phyloP scores from a whole-genome alignment of 1,140 invertebrate species.

The Drosophila melanica region DNA sequence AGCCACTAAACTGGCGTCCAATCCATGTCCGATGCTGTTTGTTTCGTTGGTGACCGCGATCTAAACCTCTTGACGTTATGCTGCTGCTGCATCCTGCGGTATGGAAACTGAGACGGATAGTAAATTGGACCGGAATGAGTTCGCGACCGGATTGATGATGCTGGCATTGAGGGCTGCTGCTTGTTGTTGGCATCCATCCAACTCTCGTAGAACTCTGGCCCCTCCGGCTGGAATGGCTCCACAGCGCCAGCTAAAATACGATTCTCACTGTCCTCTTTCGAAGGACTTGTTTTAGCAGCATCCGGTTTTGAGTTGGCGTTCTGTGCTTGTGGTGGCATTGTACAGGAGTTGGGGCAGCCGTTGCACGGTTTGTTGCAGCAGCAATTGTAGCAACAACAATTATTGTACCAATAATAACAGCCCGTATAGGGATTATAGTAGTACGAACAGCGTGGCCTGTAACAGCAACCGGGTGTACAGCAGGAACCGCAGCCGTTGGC shows the following conservation, averaged over 20 bases:
- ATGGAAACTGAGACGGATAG: slow-evolving; percentile 6
- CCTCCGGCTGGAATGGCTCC: not conserved
- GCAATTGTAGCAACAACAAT: slow-evolving; percentile 16
- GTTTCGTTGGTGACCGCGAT: not conserved
- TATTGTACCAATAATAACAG: slow-evolving; percentile 35
- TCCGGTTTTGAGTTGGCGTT: not conserved
- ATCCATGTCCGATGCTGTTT: slow-evolving; percentile 10
- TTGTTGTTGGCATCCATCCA: slow-evolving; percentile 6
- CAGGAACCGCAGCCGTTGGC: not conserved
- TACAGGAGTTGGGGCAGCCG: not conserved
- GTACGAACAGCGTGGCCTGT: slow-evolving; percentile 17
- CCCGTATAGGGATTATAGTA: slow-evolving; percentile 50
- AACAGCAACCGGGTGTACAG: slow-evolving; percentile 11
- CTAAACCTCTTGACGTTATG: not conserved
- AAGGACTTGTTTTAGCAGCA: not conserved
- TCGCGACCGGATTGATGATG: not conserved
- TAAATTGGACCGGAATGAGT: not conserved
- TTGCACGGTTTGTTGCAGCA: slow-evolving; percentile 19
- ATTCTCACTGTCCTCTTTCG: not conserved
- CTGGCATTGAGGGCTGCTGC: not conserved
- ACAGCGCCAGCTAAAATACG: slow-evolving; percentile 15
- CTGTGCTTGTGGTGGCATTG: not conserved
- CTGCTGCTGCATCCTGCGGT: not conserved
- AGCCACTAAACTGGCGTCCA: slow-evolving; percentile 20
- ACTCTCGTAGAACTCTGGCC: slow-evolving; percentile 10